Base-by-base conservation (phyloP, 2,888 invertebrate genomes). In the Macrophya annulata region DNA sequence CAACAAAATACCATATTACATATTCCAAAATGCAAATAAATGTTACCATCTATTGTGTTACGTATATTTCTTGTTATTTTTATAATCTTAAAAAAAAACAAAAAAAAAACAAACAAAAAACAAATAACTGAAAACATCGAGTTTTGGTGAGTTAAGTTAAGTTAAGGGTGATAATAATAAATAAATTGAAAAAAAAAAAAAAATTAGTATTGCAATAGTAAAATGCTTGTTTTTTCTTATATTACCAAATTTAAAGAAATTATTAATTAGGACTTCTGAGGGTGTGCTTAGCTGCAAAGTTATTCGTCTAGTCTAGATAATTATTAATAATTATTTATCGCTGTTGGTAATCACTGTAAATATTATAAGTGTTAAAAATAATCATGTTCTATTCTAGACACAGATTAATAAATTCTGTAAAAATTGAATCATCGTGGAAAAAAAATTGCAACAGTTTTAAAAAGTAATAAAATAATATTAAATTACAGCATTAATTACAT, bases 21-120 rank as follows among this genome's bases (percentile, higher is more conserved):
- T 82, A 82, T 87, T 88, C 88, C 87, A 88, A 90, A 89, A 88
- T 90, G 89, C 88, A 91, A 90, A 91, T 91, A 91, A 91, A 91
- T 91, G 90, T 90, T 90, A 91, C 89, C 89, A 90, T 90, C 89
- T 90, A 91, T 91, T 89, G 89, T 91, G 90, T 91, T 90, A 90
- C 89, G n/a, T 74, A 31, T 31, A 31, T 6, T 76, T 76, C 10
- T 74, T 74, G 9, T 37, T 21, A 21, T 43, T 37, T 55, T 12
- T 79, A 37, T 17, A 17, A 48, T 25, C n/a, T 8, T 0, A 0
- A 71, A 37, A 4, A 4, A n/a, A n/a, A n/a, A n/a, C n/a, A n/a
- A n/a, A n/a, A n/a, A n/a, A n/a, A n/a, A n/a, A n/a, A n/a, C n/a
- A n/a, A n/a, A n/a, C n/a, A n/a, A n/a, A n/a, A n/a, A n/a, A n/a